A percentile compares a stretch with the other conserved stretches of the same genome.
Evolutionary conservation across 1,140 invertebrate genomes (phyloP).

Genomic region (Zaprionus davidi): DNA sequence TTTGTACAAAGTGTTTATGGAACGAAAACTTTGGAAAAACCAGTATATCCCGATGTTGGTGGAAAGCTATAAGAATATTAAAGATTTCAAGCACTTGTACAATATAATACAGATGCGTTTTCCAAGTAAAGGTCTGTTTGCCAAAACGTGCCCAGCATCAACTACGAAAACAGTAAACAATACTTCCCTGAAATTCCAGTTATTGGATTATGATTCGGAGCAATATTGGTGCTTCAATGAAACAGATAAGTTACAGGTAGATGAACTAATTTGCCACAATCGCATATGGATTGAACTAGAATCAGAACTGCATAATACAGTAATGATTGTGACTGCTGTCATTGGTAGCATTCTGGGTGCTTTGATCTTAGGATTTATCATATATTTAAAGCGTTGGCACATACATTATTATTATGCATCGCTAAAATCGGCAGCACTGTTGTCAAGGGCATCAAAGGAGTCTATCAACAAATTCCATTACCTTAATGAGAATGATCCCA

Average conservation of each 20-base stretch:
- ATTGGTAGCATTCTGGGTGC: slow-evolving; percentile 68
- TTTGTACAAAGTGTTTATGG: slow-evolving; percentile 12
- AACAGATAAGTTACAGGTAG: slow-evolving; percentile 63
- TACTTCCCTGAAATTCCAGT: slow-evolving; percentile 64
- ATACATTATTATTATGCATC: slow-evolving; percentile 86
- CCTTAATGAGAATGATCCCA: slow-evolving; percentile 53
- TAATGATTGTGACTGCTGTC: slow-evolving; percentile 51
- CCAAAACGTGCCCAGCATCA: slow-evolving; percentile 35
- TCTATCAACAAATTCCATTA: slow-evolving; percentile 53
- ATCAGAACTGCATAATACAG: slow-evolving; percentile 45
- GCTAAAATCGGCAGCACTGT: slow-evolving; percentile 85
- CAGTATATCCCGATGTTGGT: slow-evolving; percentile 49
- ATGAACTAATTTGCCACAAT: slow-evolving; percentile 58
- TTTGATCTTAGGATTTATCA: slow-evolving; percentile 70
- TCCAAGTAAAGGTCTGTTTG: slow-evolving; percentile 3
- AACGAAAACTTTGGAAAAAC: slow-evolving; percentile 48
- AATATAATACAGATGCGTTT: slow-evolving; percentile 57
- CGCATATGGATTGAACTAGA: slow-evolving; percentile 33
- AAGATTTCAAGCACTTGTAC: slow-evolving; percentile 47
- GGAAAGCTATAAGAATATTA: slow-evolving; percentile 59
- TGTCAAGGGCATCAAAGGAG: slow-evolving; percentile 67
- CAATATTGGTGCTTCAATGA: slow-evolving; percentile 81
- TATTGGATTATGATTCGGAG: slow-evolving; percentile 76
- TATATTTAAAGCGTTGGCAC: slow-evolving; percentile 85
- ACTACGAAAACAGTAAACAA: slow-evolving; percentile 29